Base-by-base conservation (phyloP, 2,888 invertebrate species). In the Camponotus fellah region DNA sequence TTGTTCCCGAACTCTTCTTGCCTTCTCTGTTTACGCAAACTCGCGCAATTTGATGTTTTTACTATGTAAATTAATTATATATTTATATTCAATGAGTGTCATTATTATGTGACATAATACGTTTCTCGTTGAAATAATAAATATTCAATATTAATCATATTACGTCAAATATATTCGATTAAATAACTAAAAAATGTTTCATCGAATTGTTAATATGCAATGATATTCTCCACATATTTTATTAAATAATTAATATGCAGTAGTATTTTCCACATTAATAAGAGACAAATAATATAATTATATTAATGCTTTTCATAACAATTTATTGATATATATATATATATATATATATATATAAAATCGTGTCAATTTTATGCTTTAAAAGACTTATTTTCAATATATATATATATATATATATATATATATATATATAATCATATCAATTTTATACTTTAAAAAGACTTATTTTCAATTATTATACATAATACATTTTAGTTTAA, bases 111-210 rank as follows among this genome's bases (percentile, higher is more conserved):
- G 58, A 58, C 43, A n/a, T 64, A 6, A 43, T 69, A 69, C 14
- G 14, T 68, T 68, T 69, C 53, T 58, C 21, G 5, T 76, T 17
- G 56, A n/a, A 43, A 12, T 14, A 40, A 43, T 58, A 14, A 77
- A 69, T 53, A 26, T 58, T 77, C 26, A 77, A 69, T 68, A 68
- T 69, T 69, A 49, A 68, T 69, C 69, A n/a, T 4, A 43, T 69
- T 58, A 21, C 14, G 10, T 32, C 58, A 32, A 43, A 68, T 68
- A 34, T 56, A 58, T 53, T 32, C 40, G 56, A 37, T 58, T 68
- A 69, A 68, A 58, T 43, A 68, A 68, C 65, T 77, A 21, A 40
- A 40, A 40, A 68, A 56, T 68, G 32, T 66, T 26, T 26, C 26
- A 37, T 37, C 6, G 6, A 37, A 37, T 17, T 17, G 68, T 77